Percentiles rank a stretch among this genome's conserved stretches.
Conservation (phyloP, 2,113 vertebrate genomes). For the Microtus pennsylvanicus region DNA sequence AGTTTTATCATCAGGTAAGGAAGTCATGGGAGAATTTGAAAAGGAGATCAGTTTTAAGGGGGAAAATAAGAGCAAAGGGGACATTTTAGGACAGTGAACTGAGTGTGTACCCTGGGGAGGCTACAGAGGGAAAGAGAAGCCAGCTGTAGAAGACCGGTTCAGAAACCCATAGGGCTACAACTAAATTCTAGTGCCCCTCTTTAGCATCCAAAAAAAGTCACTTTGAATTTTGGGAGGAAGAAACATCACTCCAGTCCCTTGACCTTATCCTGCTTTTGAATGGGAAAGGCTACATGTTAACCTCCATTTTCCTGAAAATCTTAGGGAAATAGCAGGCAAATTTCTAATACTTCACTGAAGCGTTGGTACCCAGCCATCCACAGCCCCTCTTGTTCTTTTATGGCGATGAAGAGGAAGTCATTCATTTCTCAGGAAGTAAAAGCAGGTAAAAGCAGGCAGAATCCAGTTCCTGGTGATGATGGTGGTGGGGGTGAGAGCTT, state of each 20-base stretch:
- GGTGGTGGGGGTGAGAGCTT: not conserved
- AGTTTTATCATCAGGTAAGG: not conserved
- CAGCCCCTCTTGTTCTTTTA: not conserved
- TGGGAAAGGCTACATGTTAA: not conserved
- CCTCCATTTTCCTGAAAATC: not conserved
- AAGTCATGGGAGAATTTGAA: conserved; percentile 34
- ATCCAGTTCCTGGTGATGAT: not conserved
- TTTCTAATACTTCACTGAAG: not conserved
- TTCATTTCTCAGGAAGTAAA: not conserved
- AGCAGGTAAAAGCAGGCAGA: not conserved
- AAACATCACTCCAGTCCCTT: not conserved
- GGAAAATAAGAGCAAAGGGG: not conserved
- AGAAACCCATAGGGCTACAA: not conserved
- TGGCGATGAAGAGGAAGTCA: not conserved
- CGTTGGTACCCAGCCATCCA: not conserved
- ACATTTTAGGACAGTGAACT: not conserved
- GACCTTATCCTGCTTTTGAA: not conserved
- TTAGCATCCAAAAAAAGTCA: not conserved
- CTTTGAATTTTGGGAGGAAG: not conserved
- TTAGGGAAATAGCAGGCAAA: not conserved
- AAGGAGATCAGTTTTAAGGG: not conserved
- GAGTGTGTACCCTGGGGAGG: not conserved
- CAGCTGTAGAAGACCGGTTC: not conserved
- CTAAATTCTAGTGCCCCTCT: not conserved
- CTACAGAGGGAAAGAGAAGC: not conserved